These are phyloP conservation scores for Pteruthius melanotis DNA, from an alignment of 2,113 vertebrate genomes.

Conservation along the genomic window DNA sequence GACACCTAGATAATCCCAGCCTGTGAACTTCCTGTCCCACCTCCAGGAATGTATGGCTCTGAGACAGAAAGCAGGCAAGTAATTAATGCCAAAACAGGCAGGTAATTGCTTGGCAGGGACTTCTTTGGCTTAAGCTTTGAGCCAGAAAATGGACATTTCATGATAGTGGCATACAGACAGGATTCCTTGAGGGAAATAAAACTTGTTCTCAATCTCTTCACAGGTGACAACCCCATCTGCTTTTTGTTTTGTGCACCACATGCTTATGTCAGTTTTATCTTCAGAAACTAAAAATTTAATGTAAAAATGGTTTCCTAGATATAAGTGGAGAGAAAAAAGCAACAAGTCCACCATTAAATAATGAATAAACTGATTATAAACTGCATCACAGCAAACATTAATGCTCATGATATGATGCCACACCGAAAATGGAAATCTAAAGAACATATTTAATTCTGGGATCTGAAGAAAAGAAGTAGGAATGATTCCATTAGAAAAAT, in stretches of 20 bases:
- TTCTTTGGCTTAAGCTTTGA: not conserved
- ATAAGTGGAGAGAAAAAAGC: not conserved
- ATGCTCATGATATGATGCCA: not conserved
- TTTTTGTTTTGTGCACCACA: not conserved
- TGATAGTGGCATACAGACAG: not conserved
- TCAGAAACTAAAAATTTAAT: not conserved
- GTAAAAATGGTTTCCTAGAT: not conserved
- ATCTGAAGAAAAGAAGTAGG: not conserved
- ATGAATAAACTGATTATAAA: not conserved
- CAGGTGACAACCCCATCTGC: slow-evolving; percentile 28
- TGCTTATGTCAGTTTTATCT: not conserved
- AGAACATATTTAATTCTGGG: not conserved
- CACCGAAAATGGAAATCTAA: not conserved
- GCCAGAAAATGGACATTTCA: slow-evolving; percentile 4
- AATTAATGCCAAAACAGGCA: slow-evolving; percentile 27
- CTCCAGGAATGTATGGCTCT: not conserved
- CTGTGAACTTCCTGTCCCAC: not conserved
- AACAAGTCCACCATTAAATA: not conserved
- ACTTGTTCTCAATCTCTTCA: slow-evolving; percentile 3
- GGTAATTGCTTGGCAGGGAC: slow-evolving; percentile 43
- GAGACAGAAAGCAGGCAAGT: not conserved
- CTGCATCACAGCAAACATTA: not conserved
- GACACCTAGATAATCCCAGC: not conserved
- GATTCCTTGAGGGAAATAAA: slow-evolving; percentile 37
- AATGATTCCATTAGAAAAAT: not conserved